These are phyloP conservation scores for Eupithecia subfuscata DNA, from an alignment of 2,888 invertebrate species.

Conservation along the genomic window DNA sequence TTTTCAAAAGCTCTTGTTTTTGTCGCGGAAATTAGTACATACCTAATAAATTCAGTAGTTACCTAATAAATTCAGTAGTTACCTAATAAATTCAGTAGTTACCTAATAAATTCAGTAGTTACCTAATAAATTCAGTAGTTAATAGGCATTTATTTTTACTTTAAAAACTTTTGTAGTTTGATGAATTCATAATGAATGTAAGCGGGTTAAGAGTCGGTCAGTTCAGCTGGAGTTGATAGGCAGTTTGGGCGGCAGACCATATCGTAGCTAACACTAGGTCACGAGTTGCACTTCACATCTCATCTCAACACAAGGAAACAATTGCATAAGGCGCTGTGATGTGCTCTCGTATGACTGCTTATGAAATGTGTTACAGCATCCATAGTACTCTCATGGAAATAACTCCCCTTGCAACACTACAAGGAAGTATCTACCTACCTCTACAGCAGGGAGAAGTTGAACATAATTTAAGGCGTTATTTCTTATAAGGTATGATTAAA, in stretches of 20 bases:
- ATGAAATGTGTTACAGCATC: conserved; percentile 22
- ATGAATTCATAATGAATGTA: too few species aligned
- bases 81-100: too few species aligned
- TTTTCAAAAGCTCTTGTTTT: too few species aligned
- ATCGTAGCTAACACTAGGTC: conserved; percentile 10
- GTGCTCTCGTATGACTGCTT: conserved; percentile 17
- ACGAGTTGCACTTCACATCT: conserved; percentile 22
- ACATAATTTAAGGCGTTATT: background rate
- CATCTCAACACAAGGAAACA: conserved; percentile 29
- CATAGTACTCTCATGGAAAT: conserved; percentile 7
- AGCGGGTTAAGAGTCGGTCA: too few species aligned
- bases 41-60: too few species aligned
- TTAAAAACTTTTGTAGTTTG: too few species aligned
- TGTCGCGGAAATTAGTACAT: too few species aligned
- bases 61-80: too few species aligned
- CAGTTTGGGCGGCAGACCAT: background rate
- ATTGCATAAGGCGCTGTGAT: conserved; percentile 30
- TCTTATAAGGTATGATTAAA: too few species aligned
- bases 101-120: too few species aligned
- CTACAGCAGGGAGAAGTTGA: background rate
- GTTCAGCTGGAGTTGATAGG: background rate
- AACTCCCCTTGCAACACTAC: background rate
- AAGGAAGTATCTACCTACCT: background rate
- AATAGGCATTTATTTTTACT: too few species aligned
- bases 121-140: too few species aligned